A percentile compares a stretch with the other conserved stretches of the same genome.
phyloP scores from a whole-genome alignment of 2,888 invertebrate genomes.

The Orthonevra nobilis region DNA sequence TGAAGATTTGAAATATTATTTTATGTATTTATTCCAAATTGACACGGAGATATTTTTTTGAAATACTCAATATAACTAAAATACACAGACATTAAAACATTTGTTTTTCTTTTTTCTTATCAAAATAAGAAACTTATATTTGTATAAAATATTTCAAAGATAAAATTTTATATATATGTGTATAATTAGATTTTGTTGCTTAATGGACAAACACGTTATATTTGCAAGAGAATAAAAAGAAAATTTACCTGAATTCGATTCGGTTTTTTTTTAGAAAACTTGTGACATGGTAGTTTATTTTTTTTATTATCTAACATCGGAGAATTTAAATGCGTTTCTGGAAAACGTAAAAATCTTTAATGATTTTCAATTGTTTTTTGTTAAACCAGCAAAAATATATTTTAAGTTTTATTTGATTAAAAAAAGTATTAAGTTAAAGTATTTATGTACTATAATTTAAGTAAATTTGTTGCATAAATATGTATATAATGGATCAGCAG shows the following conservation, averaged over 20 bases:
- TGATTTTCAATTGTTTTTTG: conserved; percentile 16
- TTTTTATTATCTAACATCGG: conserved; percentile 33
- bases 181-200: conserved; percentile 20
- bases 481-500: background rate
- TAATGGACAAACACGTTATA: conserved; percentile 68
- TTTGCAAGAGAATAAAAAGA: conserved; percentile 64
- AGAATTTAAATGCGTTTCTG: conserved; percentile 60
- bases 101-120: no score
- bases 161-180: conserved; percentile 50
- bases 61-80: no score
- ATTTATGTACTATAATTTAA: conserved; percentile 16
- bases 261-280: no score
- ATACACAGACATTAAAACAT: no score
- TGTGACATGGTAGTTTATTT: no score
- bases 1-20: no score
- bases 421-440: conserved; percentile 25
- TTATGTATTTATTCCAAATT: no score
- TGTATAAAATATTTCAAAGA: conserved; percentile 58
- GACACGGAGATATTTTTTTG: no score
- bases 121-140: no score
- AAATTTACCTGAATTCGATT: conserved; percentile 64
- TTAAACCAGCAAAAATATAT: no score
- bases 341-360: conserved; percentile 64
- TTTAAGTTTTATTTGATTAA: conserved; percentile 23
- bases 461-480: conserved; percentile 40